Percentiles rank a stretch among this genome's conserved stretches.
phyloP scores from a whole-genome alignment of 2,888 invertebrate genomes.

The Dorcus hopei region DNA sequence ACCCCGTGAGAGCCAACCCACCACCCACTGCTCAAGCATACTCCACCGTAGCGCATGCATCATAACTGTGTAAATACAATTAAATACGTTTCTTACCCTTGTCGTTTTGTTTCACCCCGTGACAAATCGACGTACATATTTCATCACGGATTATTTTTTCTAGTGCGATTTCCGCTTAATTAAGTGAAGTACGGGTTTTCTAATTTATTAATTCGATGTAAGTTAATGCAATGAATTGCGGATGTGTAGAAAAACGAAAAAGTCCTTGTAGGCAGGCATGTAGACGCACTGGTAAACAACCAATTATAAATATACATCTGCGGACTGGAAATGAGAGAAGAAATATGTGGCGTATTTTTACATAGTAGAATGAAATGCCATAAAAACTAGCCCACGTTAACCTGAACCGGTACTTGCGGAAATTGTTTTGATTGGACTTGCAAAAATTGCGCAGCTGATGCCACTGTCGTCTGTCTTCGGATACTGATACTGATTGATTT shows the following conservation, averaged over 20 bases:
- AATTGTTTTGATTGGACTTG: slow-evolving; percentile 27
- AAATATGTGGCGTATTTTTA: slow-evolving; percentile 22
- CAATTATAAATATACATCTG: too few relatives aligned
- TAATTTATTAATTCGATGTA: too few relatives aligned
- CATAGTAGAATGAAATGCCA: slow-evolving; percentile 8
- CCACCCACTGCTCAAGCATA: slow-evolving; percentile 16
- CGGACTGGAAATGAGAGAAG: background rate
- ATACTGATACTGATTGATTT: too few relatives aligned
- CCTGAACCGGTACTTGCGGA: slow-evolving; percentile 28
- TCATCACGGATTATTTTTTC: too few relatives aligned
- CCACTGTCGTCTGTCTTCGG: too few relatives aligned
- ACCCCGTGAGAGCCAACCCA: slow-evolving; percentile 11
- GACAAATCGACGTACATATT: too few relatives aligned
- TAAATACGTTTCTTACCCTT: slow-evolving; percentile 12
- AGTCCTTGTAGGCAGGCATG: too few relatives aligned
- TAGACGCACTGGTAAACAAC: too few relatives aligned
- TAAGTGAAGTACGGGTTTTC: too few relatives aligned
- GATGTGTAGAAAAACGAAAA: too few relatives aligned
- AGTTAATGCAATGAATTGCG: too few relatives aligned
- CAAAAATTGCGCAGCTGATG: slow-evolving; percentile 22
- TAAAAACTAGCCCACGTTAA: slow-evolving; percentile 21
- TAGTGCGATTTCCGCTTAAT: too few relatives aligned
- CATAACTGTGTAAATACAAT: slow-evolving; percentile 23
- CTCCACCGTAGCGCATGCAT: slow-evolving; percentile 21
- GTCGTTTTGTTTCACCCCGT: background rate